Conservation (phyloP, 2,797 vertebrate species). For the Linurgus olivaceus region DNA sequence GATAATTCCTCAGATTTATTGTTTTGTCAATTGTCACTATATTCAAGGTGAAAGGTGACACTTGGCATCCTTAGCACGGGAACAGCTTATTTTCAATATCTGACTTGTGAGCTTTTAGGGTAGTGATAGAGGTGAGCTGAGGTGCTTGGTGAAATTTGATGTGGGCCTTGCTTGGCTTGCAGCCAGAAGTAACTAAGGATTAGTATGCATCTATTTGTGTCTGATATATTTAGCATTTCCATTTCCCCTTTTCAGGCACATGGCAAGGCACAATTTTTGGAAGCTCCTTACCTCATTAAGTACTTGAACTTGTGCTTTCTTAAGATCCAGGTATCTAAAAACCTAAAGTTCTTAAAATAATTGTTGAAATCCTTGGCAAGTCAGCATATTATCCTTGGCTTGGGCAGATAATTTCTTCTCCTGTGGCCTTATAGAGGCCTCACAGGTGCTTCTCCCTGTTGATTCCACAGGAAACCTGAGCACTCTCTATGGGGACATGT, state of each 20-base stretch:
- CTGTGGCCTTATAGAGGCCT: not conserved
- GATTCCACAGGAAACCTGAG: not conserved
- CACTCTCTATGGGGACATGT: not conserved
- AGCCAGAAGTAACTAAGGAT: not conserved
- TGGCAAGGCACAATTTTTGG: not conserved
- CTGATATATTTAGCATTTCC: not conserved
- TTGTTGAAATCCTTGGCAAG: not conserved
- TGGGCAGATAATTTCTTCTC: not conserved
- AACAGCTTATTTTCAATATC: not conserved
- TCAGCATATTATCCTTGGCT: not conserved
- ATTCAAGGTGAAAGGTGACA: not conserved
- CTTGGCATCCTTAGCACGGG: accelerated
- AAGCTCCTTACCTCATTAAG: not conserved
- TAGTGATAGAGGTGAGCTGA: not conserved
- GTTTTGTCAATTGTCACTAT: not conserved
- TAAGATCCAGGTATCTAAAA: not conserved
- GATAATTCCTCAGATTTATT: not conserved
- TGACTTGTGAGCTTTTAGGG: not conserved
- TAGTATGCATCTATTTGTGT: not conserved
- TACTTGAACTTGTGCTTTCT: not conserved
- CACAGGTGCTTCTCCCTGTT: not conserved
- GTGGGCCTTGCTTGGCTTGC: not conserved
- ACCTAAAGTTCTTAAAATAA: not conserved
- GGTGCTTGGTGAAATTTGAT: not conserved
- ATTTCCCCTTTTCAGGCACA: not conserved